Evolutionary conservation across 2,113 vertebrate species (phyloP).

Genomic region (Glaucomys volans): DNA sequence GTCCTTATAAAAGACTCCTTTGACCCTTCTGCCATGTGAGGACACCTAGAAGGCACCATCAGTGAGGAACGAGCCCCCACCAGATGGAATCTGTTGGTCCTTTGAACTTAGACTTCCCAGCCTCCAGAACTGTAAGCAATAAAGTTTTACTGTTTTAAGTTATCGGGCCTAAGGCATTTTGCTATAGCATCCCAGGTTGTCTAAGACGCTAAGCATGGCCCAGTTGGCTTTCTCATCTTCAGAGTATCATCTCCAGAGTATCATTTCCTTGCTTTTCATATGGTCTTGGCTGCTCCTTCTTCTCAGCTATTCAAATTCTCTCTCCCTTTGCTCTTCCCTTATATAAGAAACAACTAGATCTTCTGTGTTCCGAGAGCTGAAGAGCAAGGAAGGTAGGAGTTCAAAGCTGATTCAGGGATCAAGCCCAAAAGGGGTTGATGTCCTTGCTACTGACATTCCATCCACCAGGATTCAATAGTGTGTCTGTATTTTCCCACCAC

Average conservation of each 20-base stretch:
- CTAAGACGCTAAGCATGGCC: not conserved
- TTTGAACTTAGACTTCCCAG: not conserved
- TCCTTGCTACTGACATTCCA: not conserved
- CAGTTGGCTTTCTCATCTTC: not conserved
- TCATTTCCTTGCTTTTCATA: not conserved
- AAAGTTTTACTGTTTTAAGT: not conserved
- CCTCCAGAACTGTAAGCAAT: not conserved
- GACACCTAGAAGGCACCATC: too few species aligned
- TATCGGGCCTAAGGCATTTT: not conserved
- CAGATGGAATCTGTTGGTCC: not conserved
- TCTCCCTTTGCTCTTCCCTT: not conserved
- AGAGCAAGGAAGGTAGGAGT: not conserved
- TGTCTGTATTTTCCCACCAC: not conserved
- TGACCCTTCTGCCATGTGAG: not conserved
- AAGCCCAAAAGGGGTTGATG: not conserved
- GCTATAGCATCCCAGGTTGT: not conserved
- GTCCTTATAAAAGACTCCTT: not conserved
- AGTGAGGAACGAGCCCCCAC: not conserved
- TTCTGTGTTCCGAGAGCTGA: not conserved
- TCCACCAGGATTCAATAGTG: not conserved
- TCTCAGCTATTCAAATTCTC: not conserved
- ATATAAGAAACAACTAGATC: not conserved
- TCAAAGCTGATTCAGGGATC: not conserved
- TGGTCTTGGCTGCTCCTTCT: not conserved
- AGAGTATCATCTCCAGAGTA: not conserved